A percentile compares a stretch with the other conserved stretches of the same genome.
Evolutionary conservation across 2,888 invertebrate species (phyloP).

Genomic region (Polydrusus tereticollis): DNA sequence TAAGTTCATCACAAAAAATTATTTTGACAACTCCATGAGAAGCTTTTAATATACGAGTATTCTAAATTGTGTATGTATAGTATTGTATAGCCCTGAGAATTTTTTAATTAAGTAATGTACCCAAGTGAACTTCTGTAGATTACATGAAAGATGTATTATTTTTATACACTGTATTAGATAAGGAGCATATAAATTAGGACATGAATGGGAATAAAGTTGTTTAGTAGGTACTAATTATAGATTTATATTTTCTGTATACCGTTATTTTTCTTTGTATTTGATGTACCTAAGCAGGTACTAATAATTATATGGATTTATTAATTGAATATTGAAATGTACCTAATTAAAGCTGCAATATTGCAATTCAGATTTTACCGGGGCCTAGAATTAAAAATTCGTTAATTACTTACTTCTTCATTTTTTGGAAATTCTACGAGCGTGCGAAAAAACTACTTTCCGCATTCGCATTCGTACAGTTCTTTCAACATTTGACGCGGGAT

Average conservation of each 20-base stretch:
- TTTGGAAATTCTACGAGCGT: too few relatives aligned
- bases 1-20: neutral
- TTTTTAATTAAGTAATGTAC: constrained; percentile 1
- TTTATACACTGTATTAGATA: neutral
- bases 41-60: constrained; percentile 1
- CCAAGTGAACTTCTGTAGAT: neutral
- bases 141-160: neutral
- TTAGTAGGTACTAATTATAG: neutral
- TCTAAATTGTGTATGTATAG: neutral
- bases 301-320: neutral
- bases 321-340: too few relatives aligned
- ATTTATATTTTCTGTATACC: neutral
- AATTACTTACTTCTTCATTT: too few relatives aligned
- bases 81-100: neutral
- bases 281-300: neutral
- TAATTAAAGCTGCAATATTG: too few relatives aligned
- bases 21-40: constrained; percentile 8
- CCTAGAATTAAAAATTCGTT: too few relatives aligned
- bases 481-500: too few relatives aligned
- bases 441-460: too few relatives aligned
- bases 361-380: too few relatives aligned
- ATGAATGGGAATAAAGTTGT: neutral
- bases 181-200: constrained; percentile 1
- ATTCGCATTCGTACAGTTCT: too few relatives aligned
- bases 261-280: neutral